A percentile compares a stretch with the other conserved stretches of the same genome.
phyloP scores from a whole-genome alignment of 2,113 vertebrate genomes.

The Columba livia region DNA sequence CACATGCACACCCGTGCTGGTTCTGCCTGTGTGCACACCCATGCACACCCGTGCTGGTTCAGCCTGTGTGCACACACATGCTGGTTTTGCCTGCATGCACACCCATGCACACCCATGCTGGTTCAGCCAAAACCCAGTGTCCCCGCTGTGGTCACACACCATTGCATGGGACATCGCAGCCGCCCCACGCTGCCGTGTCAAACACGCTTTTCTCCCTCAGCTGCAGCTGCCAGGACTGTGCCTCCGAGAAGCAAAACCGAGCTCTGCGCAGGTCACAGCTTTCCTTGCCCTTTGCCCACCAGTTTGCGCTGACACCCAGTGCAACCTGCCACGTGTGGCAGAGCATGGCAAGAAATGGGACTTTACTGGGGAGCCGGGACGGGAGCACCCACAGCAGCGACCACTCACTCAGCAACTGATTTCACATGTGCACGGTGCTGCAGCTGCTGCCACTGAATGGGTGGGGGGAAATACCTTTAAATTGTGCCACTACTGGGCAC shows the following conservation, averaged over 20 bases:
- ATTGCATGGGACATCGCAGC: too few relatives aligned
- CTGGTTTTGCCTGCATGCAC: too few relatives aligned
- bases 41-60: too few relatives aligned
- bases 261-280: rapidly evolving
- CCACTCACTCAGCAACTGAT: rapidly evolving
- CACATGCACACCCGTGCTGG: too few relatives aligned
- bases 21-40: too few relatives aligned
- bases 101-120: too few relatives aligned
- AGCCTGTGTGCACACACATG: too few relatives aligned
- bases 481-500: rapidly evolving
- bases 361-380: background rate
- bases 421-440: background rate
- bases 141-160: too few relatives aligned
- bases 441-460: background rate
- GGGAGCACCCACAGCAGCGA: background rate
- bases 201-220: background rate
- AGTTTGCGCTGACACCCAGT: background rate
- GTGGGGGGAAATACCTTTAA: background rate
- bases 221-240: rapidly evolving
- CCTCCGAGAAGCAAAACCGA: background rate
- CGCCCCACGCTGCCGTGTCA: too few relatives aligned
- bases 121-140: too few relatives aligned
- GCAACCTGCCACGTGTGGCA: rapidly evolving
- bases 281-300: background rate
- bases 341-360: background rate